Conservation (phyloP, 2,797 vertebrate genomes). For the Anomalospiza imberbis region DNA sequence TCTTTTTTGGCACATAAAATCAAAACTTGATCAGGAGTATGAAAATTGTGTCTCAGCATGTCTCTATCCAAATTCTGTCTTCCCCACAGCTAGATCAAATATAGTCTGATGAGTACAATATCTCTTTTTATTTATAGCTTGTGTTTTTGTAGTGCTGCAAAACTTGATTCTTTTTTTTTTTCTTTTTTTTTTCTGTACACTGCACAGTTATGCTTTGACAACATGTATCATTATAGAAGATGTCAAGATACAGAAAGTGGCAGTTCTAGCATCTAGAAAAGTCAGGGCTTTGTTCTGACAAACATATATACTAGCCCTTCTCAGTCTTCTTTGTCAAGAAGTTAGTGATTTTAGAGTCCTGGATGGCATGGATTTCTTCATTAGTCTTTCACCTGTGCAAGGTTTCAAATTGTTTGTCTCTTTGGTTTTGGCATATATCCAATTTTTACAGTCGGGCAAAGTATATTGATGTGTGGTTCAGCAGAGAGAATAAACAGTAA, state of each 20-base stretch:
- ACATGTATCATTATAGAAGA: neutral
- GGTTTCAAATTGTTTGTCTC: neutral
- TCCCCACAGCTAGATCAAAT: neutral
- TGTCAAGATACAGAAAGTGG: neutral
- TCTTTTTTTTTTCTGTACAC: neutral
- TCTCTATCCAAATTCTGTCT: neutral
- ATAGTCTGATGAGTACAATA: neutral
- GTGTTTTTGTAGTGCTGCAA: neutral
- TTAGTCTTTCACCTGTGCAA: neutral
- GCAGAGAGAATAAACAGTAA: neutral
- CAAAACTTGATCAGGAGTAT: neutral
- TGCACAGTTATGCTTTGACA: neutral
- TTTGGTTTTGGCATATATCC: neutral
- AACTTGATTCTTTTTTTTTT: neutral
- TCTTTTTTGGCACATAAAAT: neutral
- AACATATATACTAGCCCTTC: no score
- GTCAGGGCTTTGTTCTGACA: neutral
- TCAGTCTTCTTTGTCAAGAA: neutral
- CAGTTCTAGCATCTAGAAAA: neutral
- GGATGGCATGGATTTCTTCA: neutral
- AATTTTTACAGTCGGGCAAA: accelerated
- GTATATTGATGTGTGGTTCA: neutral
- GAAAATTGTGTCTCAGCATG: neutral
- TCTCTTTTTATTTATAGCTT: neutral
- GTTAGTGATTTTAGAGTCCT: neutral